phyloP scores from a whole-genome alignment of 2,113 vertebrate species.

The Hyaena hyaena region DNA sequence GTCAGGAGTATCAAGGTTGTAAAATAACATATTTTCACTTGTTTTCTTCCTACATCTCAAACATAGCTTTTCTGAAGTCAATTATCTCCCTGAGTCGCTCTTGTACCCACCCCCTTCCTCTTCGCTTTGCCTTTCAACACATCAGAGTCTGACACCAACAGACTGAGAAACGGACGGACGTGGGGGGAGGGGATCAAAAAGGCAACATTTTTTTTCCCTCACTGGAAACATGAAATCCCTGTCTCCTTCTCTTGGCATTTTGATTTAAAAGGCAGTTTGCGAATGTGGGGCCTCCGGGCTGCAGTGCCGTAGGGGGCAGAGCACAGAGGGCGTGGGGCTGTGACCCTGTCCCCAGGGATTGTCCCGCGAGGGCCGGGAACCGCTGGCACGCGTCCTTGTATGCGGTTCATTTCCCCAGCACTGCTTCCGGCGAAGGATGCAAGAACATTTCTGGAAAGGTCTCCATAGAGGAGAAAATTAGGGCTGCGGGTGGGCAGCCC shows the following conservation, averaged over 20 bases:
- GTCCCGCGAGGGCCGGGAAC: rapidly evolving
- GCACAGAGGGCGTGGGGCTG: rapidly evolving
- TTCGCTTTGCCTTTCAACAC: background rate
- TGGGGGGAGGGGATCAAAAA: rapidly evolving
- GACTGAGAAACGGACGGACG: rapidly evolving
- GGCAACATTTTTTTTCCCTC: background rate
- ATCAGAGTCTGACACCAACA: conserved; percentile 6
- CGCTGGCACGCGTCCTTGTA: rapidly evolving
- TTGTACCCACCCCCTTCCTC: background rate
- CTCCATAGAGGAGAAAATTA: rapidly evolving
- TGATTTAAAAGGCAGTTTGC: background rate
- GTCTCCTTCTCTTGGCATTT: background rate
- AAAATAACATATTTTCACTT: conserved; percentile 86
- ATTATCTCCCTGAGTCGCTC: conserved; percentile 77
- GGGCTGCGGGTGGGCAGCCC: background rate
- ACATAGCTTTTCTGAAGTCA: conserved; percentile 78
- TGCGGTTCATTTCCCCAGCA: rapidly evolving
- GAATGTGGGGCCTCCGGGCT: rapidly evolving
- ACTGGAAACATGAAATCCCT: background rate
- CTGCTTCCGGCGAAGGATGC: background rate
- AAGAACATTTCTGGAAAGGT: background rate
- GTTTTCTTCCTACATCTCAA: conserved; percentile 82
- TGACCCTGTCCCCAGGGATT: rapidly evolving
- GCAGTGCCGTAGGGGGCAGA: rapidly evolving
- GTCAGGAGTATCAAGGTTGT: conserved; percentile 87